phyloP scores from a whole-genome alignment of 2,113 vertebrate species.

The Agapornis roseicollis region DNA sequence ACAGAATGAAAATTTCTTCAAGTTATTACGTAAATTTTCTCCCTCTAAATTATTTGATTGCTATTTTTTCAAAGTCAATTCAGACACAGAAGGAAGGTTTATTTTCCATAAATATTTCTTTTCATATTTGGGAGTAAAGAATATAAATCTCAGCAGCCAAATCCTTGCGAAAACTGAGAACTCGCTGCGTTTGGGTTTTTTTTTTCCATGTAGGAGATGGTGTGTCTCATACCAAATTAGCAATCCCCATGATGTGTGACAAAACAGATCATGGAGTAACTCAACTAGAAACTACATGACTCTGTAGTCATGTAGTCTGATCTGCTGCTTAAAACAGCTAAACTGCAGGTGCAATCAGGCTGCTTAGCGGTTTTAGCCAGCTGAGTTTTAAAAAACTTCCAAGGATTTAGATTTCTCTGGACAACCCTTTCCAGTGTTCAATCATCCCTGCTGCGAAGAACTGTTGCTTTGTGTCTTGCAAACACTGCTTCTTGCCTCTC shows the following conservation, averaged over 20 bases:
- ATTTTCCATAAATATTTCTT: background rate
- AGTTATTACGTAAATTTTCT: background rate
- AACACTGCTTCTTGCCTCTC: background rate
- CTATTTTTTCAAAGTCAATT: background rate
- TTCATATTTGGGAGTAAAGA: background rate
- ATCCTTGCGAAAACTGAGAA: background rate
- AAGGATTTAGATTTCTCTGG: background rate
- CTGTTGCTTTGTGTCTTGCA: background rate
- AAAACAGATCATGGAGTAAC: background rate
- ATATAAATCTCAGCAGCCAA: background rate
- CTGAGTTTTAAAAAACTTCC: background rate
- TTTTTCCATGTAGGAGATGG: background rate
- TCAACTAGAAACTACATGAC: background rate
- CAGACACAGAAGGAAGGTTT: background rate
- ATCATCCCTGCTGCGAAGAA: background rate
- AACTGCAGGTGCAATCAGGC: background rate
- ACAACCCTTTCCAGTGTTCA: background rate
- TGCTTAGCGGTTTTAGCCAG: background rate
- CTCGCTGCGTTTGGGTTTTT: rapidly evolving
- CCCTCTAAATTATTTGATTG: background rate
- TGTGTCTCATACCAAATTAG: background rate
- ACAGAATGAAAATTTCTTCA: background rate
- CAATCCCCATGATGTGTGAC: rapidly evolving
- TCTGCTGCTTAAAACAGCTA: background rate
- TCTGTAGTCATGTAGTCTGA: rapidly evolving